These are phyloP conservation scores for Tenebrio molitor DNA, from an alignment of 1,140 invertebrate species.

Conservation along the genomic window DNA sequence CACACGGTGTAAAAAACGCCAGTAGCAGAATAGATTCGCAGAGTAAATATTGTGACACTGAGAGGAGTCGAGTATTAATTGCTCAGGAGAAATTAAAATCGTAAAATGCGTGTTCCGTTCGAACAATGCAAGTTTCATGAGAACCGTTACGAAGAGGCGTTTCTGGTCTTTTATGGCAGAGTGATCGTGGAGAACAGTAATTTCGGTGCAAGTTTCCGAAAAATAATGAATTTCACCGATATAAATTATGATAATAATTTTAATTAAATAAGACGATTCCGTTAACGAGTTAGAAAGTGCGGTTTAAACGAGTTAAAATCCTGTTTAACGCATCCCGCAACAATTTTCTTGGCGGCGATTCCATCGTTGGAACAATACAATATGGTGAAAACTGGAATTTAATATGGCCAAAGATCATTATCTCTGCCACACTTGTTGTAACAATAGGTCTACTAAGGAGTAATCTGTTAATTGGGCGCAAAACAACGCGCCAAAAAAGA, in stretches of 20 bases:
- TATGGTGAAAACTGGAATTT: constrained; percentile 25
- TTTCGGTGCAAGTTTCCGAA: constrained; percentile 9
- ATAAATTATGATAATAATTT: constrained; percentile 22
- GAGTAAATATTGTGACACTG: constrained; percentile 8
- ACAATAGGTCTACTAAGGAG: constrained; percentile 2
- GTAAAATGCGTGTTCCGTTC: background rate
- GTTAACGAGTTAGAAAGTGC: constrained; percentile 18
- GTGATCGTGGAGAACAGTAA: background rate
- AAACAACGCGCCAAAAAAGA: background rate
- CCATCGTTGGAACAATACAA: background rate
- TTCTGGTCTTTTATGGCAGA: background rate
- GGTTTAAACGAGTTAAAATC: background rate
- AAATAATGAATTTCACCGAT: constrained; percentile 25
- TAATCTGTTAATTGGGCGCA: constrained; percentile 24
- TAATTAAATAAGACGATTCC: background rate
- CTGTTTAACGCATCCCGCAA: constrained; percentile 6
- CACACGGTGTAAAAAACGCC: background rate
- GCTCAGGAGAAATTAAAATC: constrained; percentile 9
- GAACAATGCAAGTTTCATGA: background rate
- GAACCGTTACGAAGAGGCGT: background rate
- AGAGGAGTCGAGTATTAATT: background rate
- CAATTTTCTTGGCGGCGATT: background rate
- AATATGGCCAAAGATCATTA: constrained; percentile 17
- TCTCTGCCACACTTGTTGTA: constrained; percentile 11
- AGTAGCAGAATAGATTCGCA: background rate